Evolutionary conservation across 2,113 vertebrate genomes (phyloP), one percentile per base, ranked within the genome.

Genomic region (Trichechus manatus): DNA sequence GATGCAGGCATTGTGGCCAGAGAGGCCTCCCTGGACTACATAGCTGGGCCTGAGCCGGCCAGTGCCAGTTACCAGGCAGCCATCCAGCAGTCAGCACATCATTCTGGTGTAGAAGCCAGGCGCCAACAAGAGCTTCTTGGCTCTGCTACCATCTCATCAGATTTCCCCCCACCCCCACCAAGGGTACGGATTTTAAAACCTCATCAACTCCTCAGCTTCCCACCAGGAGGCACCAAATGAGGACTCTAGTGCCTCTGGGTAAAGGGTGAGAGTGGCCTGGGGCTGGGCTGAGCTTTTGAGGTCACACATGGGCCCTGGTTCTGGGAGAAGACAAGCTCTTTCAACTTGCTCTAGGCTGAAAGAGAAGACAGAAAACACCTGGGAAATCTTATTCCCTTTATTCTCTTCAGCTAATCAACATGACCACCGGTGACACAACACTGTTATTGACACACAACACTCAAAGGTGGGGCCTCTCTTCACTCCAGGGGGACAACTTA

Each of bases 351-450:
- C 50, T 64, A 64, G 68, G 70, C 44, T 93, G 59, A 92, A 87
- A 72, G 61, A 85, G 72, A 68, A 95, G 66, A 93, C 82, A 95
- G 44, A 83, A 91, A 81, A 94, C 96, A 85, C 81, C 64, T n/a
- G 75, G 90, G 95, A 93, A 95, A 86, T 96, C 96, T 83, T 92
- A 97, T 31, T 97, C 97, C 98, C 97, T 98, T 98, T 98, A 98
- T 98, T 98, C 96, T 97, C 88, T 96, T 96, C 93, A 96, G 93
- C 98, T 98, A 98, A 92, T 95, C 96, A 87, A 97, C 96, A 97
- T 88, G 95, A 98, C 97, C 97, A 98, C 97, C 36, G 17, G 93
- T 70, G 95, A 98, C 97, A 98, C 97, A 94, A 96, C 96, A 98
- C 94, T 94, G 96, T 88, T 95, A 96, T 63, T 82, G 66, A 98